phyloP scores from a whole-genome alignment of 2,797 vertebrate genomes.

The Peromyscus nudipes region DNA sequence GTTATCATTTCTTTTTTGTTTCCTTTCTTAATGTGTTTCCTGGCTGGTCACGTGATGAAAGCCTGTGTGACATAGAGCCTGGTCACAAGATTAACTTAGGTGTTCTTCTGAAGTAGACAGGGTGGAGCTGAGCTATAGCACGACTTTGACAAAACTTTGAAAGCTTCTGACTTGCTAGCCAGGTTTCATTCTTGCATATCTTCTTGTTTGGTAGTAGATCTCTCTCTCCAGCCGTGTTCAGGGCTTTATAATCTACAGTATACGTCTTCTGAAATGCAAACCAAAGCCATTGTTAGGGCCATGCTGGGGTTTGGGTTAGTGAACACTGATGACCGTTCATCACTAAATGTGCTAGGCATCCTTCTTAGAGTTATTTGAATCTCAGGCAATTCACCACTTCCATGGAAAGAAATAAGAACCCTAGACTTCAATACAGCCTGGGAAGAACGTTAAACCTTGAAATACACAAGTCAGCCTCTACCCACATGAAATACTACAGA shows the following conservation, averaged over 20 bases:
- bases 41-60: not conserved
- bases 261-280: not conserved
- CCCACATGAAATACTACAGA: conserved; percentile 27
- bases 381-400: not conserved
- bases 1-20: not conserved
- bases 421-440: not conserved
- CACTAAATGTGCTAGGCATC: not conserved
- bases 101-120: not conserved
- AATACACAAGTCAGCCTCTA: not conserved
- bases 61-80: not conserved
- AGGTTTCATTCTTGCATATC: not conserved
- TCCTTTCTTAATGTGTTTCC: not conserved
- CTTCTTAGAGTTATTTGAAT: conserved; percentile 7
- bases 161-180: not conserved
- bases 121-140: not conserved
- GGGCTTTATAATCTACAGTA: not conserved
- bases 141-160: not conserved
- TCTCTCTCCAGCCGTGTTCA: not conserved
- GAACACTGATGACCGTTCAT: not conserved
- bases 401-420: not conserved
- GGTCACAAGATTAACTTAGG: not conserved
- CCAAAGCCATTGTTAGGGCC: not conserved
- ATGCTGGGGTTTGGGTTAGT: not conserved
- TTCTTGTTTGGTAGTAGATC: not conserved
- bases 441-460: not conserved